These are phyloP conservation scores for Muscina levida DNA, from an alignment of 2,888 invertebrate genomes.

Conservation along the genomic window DNA sequence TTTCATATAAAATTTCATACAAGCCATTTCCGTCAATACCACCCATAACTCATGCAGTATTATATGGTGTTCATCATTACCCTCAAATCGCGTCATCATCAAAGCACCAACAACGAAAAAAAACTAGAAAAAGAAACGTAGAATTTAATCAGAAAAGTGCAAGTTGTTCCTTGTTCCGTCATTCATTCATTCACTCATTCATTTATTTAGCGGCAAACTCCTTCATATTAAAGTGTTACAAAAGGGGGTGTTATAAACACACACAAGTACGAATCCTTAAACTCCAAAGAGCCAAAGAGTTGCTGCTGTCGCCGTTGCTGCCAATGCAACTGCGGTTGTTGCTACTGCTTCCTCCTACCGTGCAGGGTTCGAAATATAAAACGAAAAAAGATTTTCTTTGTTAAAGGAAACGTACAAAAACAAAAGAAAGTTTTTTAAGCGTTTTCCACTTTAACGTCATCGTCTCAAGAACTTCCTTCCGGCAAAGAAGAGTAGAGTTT, in stretches of 20 bases:
- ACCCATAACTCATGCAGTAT: too few relatives aligned
- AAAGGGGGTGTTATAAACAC: slow-evolving; percentile 34
- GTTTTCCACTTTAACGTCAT: slow-evolving; percentile 62
- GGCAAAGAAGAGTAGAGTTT: slow-evolving; percentile 47
- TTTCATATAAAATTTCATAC: too few relatives aligned
- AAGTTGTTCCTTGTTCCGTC: slow-evolving; percentile 37
- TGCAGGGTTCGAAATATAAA: neutral
- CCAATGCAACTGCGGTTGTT: neutral
- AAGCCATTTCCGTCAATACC: too few relatives aligned
- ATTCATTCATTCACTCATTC: neutral
- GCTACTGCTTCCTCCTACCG: slow-evolving; percentile 7
- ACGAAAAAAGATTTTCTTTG: slow-evolving; percentile 24
- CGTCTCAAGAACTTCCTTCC: slow-evolving; percentile 66
- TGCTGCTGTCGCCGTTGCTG: slow-evolving; percentile 14
- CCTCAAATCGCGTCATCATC: neutral
- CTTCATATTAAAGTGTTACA: slow-evolving; percentile 45
- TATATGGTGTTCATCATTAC: neutral
- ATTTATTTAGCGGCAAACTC: neutral
- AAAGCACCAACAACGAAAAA: neutral
- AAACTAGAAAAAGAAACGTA: slow-evolving; percentile 13
- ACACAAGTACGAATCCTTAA: slow-evolving; percentile 12
- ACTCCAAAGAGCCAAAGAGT: slow-evolving; percentile 30
- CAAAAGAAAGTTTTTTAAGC: slow-evolving; percentile 57
- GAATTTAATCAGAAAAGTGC: slow-evolving; percentile 50
- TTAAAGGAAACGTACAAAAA: slow-evolving; percentile 38